Evolutionary conservation across 2,113 vertebrate species (phyloP), one percentile per base, ranked within the genome.

Genomic region (Ranitomeya imitator): DNA sequence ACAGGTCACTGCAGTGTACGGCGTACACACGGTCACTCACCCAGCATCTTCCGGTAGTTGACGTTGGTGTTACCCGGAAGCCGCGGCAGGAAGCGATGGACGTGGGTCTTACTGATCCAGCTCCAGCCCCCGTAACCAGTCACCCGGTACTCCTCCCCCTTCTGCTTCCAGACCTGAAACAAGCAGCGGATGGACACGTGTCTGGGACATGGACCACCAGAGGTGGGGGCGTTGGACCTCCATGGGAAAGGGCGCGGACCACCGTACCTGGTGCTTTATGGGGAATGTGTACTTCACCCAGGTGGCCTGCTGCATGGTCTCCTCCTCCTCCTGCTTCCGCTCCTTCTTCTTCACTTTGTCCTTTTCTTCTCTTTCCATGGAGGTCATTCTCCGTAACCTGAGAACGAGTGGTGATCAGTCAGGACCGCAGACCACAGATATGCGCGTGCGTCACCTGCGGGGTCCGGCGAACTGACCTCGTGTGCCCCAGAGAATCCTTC

Each of bases 221-320:
- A 31, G 37, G 37, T 2, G 54, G 2, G 19, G 8, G 77, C 13
- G 12, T 3, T 6, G 10, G 6, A 15, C 31, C 0, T 1, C 55
- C 13, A 0, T 6, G 80, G 6, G 11, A 3, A 12, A 26, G 19
- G 3, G 69, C 26, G 71, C 77, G 3, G 74, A 74, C 79, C 51
- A 55, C 23, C 71, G 89, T 91, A 99, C 98, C 97, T 99, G 97
- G 86, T 99, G 98, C 89, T 99, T 99, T 31, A 99, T 96, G 87
- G 97, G 98, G 93, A 99, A 97, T 3, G 97, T 98, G 54, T 99
- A 99, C 90, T 99, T 99, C 91, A 99, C 98, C 98, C 98, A 99
- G 0, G 98, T 99, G 74, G 98, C 98, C 90, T 99, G 98, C 80
- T 97, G 98, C 96, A 99, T 95, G 0, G 96, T 98, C 95, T 99